Percentiles rank a stretch among this genome's conserved stretches.
phyloP scores from a whole-genome alignment of 2,888 invertebrate genomes.

The Alloplasta piceator region DNA sequence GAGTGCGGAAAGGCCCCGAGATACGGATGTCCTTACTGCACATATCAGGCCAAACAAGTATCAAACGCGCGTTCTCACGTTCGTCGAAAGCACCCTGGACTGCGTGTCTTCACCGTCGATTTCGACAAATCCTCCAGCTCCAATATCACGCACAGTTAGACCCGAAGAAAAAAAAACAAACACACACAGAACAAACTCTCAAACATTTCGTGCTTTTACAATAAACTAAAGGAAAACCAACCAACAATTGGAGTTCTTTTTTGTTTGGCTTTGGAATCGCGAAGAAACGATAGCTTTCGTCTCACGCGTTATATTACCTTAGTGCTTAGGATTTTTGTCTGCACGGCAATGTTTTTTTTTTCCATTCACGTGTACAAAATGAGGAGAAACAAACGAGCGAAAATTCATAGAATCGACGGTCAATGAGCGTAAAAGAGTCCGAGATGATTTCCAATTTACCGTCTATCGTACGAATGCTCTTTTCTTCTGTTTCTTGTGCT shows the following conservation, averaged over 20 bases:
- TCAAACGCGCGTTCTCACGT: constrained; percentile 73
- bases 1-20: constrained; percentile 76
- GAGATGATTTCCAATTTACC: background rate
- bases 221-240: constrained; percentile 34
- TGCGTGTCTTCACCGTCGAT: constrained; percentile 69
- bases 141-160: background rate
- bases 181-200: background rate
- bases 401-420: background rate
- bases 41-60: constrained; percentile 68
- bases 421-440: background rate
- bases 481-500: constrained; percentile 31
- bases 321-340: constrained; percentile 36
- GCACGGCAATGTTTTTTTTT: constrained; percentile 16
- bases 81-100: constrained; percentile 68
- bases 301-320: background rate
- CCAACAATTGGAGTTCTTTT: background rate
- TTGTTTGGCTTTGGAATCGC: background rate
- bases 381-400: background rate
- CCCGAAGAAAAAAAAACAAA: background rate
- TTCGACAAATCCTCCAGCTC: constrained; percentile 54
- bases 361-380: background rate
- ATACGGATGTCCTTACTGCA: constrained; percentile 77
- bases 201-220: background rate
- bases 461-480: constrained; percentile 1
- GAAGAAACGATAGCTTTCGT: background rate